Conservation (phyloP, 2,888 invertebrate species). For the Melanargia galathea region DNA sequence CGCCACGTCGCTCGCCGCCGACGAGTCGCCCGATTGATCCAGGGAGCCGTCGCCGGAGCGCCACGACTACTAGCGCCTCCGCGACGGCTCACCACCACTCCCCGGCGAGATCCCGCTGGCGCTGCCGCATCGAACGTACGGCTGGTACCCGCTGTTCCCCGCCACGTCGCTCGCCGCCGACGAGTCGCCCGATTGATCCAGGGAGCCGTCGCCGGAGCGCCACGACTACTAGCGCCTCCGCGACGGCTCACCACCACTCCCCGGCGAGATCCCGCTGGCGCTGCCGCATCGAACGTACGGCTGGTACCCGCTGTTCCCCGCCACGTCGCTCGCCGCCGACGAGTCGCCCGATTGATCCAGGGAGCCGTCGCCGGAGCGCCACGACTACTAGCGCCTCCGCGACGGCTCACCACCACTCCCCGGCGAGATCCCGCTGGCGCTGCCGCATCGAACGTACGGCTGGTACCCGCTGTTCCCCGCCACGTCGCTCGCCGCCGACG, state of each 20-base stretch:
- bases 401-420: conserved; percentile 55
- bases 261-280: conserved; percentile 71
- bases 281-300: conserved; percentile 91
- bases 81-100: conserved; percentile 57
- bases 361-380: conserved; percentile 80
- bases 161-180: conserved; percentile 89
- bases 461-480: conserved; percentile 97
- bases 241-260: conserved; percentile 57
- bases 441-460: conserved; percentile 90
- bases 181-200: conserved; percentile 80
- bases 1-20: conserved; percentile 89
- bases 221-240: conserved; percentile 62
- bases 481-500: conserved; percentile 87
- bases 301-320: conserved; percentile 96
- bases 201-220: conserved; percentile 80
- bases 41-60: conserved; percentile 80
- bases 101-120: conserved; percentile 71
- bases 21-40: conserved; percentile 81
- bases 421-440: conserved; percentile 74
- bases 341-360: conserved; percentile 81
- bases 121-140: conserved; percentile 89
- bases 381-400: conserved; percentile 62
- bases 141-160: conserved; percentile 96
- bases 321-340: conserved; percentile 88
- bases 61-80: conserved; percentile 62